A percentile compares a stretch with the other conserved stretches of the same genome.
These are phyloP conservation scores for Notocelia uddmanniana DNA, from an alignment of 2,888 invertebrate genomes.

Conservation along the genomic window DNA sequence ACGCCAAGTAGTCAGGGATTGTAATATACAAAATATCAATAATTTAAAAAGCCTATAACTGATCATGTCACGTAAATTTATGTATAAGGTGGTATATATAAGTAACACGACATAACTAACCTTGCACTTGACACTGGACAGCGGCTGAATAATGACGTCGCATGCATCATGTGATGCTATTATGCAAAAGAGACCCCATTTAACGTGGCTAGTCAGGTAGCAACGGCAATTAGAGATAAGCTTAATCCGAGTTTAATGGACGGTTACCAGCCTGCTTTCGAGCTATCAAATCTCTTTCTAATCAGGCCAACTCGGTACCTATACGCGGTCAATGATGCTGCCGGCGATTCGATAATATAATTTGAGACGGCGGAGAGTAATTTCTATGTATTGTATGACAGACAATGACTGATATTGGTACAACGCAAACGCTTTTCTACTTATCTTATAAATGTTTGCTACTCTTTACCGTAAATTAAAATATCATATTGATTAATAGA, in stretches of 20 bases:
- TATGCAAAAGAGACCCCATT: constrained; percentile 53
- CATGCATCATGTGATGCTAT: constrained; percentile 46
- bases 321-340: constrained; percentile 20
- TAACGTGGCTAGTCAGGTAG: constrained; percentile 49
- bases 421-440: background rate
- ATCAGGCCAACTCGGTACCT: constrained; percentile 31
- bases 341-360: constrained; percentile 12
- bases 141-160: constrained; percentile 40
- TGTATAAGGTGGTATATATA: background rate
- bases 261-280: constrained; percentile 45
- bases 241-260: constrained; percentile 49
- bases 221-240: constrained; percentile 54
- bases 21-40: background rate
- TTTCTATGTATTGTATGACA: background rate
- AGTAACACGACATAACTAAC: constrained; percentile 36
- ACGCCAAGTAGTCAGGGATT: background rate
- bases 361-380: constrained; percentile 8
- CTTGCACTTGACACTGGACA: constrained; percentile 50
- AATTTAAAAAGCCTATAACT: background rate
- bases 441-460: background rate
- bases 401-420: background rate
- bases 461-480: too few relatives aligned
- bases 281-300: constrained; percentile 41
- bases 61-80: constrained; percentile 25
- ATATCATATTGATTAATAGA: too few relatives aligned